Percentiles rank a stretch among this genome's conserved stretches.
Conservation (phyloP, 2,113 vertebrate species). For the Stegostoma tigrinum region DNA sequence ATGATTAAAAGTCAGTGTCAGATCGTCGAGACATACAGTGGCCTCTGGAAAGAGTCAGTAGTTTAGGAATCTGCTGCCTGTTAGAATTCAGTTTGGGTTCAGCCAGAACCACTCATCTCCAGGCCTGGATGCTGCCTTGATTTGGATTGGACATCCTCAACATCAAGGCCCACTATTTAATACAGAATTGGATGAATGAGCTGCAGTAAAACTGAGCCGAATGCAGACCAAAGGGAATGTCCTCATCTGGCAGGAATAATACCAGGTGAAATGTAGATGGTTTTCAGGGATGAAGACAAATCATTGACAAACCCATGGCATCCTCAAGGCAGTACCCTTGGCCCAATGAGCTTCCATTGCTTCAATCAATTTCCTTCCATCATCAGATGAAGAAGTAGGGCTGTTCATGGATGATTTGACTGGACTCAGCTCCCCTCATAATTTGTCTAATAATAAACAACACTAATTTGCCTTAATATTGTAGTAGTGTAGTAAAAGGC, state of each 20-base stretch:
- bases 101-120: not conserved
- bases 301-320: not conserved
- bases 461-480: not conserved
- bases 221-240: not conserved
- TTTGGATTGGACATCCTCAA: not conserved
- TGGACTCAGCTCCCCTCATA: not conserved
- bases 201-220: not conserved
- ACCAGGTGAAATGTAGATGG: not conserved
- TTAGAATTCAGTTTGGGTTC: not conserved
- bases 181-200: not conserved
- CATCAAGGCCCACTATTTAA: not conserved
- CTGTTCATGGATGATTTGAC: not conserved
- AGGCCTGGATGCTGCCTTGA: not conserved
- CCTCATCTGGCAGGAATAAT: not conserved
- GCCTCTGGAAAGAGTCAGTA: not conserved
- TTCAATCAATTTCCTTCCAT: not conserved
- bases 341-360: not conserved
- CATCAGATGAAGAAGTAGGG: not conserved
- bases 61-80: not conserved
- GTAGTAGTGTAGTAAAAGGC: not conserved
- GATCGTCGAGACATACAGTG: not conserved
- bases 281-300: not conserved
- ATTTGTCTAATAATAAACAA: not conserved
- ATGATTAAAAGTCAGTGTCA: not conserved
- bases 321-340: not conserved